These are phyloP conservation scores for Orchesella flavescens DNA, from an alignment of 2,888 invertebrate species.

Conservation along the genomic window DNA sequence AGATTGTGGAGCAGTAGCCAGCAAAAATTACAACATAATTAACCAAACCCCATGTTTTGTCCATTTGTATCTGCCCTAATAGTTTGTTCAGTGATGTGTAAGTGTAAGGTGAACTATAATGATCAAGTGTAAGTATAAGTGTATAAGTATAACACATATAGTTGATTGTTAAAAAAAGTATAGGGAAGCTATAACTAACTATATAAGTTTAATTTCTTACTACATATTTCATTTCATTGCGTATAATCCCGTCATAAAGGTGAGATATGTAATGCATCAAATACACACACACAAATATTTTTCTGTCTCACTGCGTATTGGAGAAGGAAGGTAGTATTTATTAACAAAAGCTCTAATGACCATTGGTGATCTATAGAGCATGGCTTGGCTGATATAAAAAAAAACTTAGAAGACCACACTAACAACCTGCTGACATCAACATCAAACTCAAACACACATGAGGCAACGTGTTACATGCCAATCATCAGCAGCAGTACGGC, in stretches of 20 bases:
- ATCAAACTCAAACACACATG: background rate
- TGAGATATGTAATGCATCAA: background rate
- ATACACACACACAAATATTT: no score
- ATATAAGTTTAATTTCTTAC: background rate
- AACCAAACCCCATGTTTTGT: background rate
- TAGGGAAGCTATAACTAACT: background rate
- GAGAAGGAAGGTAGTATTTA: constrained; percentile 18
- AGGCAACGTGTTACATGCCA: background rate
- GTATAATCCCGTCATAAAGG: background rate
- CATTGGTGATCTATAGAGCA: background rate
- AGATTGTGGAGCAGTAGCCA: background rate
- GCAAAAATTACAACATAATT: background rate
- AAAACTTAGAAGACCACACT: constrained; percentile 2
- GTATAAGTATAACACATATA: no score
- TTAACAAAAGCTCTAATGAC: constrained; percentile 1
- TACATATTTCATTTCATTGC: background rate
- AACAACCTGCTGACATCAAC: constrained; percentile 26
- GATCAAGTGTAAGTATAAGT: no score
- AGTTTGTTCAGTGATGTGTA: no score
- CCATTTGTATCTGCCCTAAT: no score
- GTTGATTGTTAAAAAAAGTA: background rate
- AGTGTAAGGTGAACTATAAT: no score
- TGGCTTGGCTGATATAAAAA: constrained; percentile 7
- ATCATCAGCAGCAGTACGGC: background rate
- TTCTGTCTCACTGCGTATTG: background rate